Evolutionary conservation across 2,888 invertebrate species (phyloP).

Genomic region (Drosophila anceps): DNA sequence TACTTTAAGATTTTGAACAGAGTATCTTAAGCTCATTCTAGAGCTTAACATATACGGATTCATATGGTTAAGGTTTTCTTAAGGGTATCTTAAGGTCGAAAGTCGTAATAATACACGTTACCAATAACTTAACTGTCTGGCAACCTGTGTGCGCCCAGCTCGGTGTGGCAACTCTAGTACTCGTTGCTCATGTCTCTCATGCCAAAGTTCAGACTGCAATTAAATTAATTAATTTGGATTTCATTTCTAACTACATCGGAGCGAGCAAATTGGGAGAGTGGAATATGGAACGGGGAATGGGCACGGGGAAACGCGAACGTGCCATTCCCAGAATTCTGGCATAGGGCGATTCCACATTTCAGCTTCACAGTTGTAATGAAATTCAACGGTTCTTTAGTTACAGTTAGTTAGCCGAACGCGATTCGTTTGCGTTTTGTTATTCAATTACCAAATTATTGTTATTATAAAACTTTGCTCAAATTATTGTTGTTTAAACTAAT

Average conservation of each 20-base stretch:
- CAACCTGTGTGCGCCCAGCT: conserved; percentile 9
- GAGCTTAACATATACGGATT: background rate
- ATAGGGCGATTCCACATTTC: background rate
- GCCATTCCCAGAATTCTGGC: conserved; percentile 41
- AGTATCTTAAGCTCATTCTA: background rate
- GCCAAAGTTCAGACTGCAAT: conserved; percentile 61
- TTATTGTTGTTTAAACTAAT: background rate
- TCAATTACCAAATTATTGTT: conserved; percentile 6
- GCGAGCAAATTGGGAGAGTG: conserved; percentile 1
- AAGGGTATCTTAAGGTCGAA: background rate
- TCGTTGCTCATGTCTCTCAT: conserved; percentile 6
- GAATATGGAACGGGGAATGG: background rate
- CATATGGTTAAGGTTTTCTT: too few relatives aligned
- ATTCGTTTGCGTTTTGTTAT: background rate
- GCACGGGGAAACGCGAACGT: conserved; percentile 38
- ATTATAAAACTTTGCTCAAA: background rate
- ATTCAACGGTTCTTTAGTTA: conserved; percentile 13
- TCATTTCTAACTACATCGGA: conserved; percentile 30
- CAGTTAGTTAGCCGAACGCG: conserved; percentile 15
- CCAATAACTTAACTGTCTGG: background rate
- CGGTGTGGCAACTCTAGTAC: conserved; percentile 8
- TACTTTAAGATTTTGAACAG: background rate
- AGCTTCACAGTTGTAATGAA: conserved; percentile 5
- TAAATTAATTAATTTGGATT: conserved; percentile 61
- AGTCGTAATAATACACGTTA: background rate